phyloP scores from a whole-genome alignment of 2,888 invertebrate genomes.

The Malthinus seriepunctatus region DNA sequence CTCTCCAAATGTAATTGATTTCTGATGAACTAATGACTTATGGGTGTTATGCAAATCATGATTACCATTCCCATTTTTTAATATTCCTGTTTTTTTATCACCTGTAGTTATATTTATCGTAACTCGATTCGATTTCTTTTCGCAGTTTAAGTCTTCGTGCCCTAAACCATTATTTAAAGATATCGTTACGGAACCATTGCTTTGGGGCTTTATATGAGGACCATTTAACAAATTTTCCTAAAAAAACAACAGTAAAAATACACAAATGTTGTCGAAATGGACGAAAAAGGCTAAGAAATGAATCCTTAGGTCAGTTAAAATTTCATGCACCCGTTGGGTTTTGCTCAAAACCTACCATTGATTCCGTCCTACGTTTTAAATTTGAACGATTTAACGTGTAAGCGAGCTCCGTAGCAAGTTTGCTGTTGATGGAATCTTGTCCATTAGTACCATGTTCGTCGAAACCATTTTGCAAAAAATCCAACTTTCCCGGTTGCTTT shows the following conservation, averaged over 20 bases:
- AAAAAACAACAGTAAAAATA: conserved; percentile 27
- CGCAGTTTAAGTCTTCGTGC: conserved; percentile 30
- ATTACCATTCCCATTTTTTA: conserved; percentile 54
- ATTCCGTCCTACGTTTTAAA: conserved; percentile 72
- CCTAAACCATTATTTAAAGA: conserved; percentile 47
- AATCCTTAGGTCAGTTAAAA: too few species aligned
- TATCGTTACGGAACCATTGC: conserved; percentile 51
- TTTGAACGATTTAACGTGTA: conserved; percentile 78
- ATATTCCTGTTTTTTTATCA: conserved; percentile 46
- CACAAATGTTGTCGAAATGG: too few species aligned
- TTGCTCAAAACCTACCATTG: conserved; percentile 57
- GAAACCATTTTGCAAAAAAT: conserved; percentile 62
- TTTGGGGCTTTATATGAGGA: conserved; percentile 48
- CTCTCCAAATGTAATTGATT: conserved; percentile 56
- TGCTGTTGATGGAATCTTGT: conserved; percentile 62
- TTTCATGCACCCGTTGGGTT: too few species aligned
- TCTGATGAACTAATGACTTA: conserved; percentile 50
- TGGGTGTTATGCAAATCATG: conserved; percentile 33
- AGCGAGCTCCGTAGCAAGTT: conserved; percentile 73
- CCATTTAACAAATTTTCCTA: conserved; percentile 50
- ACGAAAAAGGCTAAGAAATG: too few species aligned
- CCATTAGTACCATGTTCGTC: conserved; percentile 43
- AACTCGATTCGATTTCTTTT: conserved; percentile 45
- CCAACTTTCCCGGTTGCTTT: conserved; percentile 72
- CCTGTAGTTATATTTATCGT: conserved; percentile 46